These are phyloP conservation scores for Drosophila fulvimacula DNA, from an alignment of 2,888 invertebrate species.

Conservation along the genomic window DNA sequence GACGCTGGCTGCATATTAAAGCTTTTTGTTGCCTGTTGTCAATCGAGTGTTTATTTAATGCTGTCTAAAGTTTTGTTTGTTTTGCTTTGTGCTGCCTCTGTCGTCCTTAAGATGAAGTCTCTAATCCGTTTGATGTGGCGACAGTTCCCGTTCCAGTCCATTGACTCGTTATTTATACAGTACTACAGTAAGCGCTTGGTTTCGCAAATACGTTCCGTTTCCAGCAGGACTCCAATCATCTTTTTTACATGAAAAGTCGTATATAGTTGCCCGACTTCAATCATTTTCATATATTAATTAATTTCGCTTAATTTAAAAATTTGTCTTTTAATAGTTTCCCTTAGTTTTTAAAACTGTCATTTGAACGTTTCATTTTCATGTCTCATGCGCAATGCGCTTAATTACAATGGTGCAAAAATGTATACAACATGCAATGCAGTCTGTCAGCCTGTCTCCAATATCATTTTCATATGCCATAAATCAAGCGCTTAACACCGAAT, in stretches of 20 bases:
- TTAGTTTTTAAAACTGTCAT: not conserved
- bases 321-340: too few relatives aligned
- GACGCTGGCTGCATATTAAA: constrained; percentile 72
- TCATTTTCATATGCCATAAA: not conserved
- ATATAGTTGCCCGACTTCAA: too few relatives aligned
- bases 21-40: constrained; percentile 35
- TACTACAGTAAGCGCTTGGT: not conserved
- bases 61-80: constrained; percentile 53
- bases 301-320: not conserved
- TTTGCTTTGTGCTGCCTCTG: constrained; percentile 30
- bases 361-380: not conserved
- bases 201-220: not conserved
- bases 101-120: constrained; percentile 25
- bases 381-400: not conserved
- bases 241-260: too few relatives aligned
- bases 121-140: constrained; percentile 14
- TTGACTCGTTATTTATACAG: not conserved
- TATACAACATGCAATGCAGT: not conserved
- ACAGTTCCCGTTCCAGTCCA: constrained; percentile 19
- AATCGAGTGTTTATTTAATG: constrained; percentile 12
- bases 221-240: not conserved
- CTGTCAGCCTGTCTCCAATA: constrained; percentile 2
- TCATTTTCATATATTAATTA: not conserved
- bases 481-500: not conserved
- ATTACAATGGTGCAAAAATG: not conserved